Conservation (phyloP, 1,140 invertebrate species). For the Aphelenchoides avenae region DNA sequence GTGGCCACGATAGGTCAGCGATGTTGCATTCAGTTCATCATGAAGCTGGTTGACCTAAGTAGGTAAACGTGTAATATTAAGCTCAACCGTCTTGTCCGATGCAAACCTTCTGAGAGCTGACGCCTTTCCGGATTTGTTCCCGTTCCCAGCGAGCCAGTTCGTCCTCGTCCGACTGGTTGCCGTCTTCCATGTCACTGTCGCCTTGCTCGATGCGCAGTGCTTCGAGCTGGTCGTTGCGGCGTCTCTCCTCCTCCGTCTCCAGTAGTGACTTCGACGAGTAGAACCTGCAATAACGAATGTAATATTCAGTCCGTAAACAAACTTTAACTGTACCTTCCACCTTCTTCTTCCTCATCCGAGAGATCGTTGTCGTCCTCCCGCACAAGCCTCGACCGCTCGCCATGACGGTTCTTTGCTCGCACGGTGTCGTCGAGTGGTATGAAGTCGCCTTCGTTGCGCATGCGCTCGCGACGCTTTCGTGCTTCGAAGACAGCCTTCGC, state of each 20-base stretch:
- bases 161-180: slow-evolving; percentile 30
- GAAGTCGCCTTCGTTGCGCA: slow-evolving; percentile 33
- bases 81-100: slow-evolving; percentile 9
- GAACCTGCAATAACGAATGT: slow-evolving; percentile 32
- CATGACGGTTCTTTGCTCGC: slow-evolving; percentile 14
- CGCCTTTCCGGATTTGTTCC: slow-evolving; percentile 44
- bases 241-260: slow-evolving; percentile 31
- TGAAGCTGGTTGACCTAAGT: slow-evolving; percentile 39
- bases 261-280: slow-evolving; percentile 39
- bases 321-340: neutral
- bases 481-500: slow-evolving; percentile 48
- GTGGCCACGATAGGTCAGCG: slow-evolving; percentile 23
- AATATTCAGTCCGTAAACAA: slow-evolving; percentile 12
- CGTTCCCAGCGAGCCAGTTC: slow-evolving; percentile 37
- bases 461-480: slow-evolving; percentile 33
- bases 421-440: slow-evolving; percentile 41
- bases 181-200: slow-evolving; percentile 28
- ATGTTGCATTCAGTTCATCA: slow-evolving; percentile 26
- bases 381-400: slow-evolving; percentile 30
- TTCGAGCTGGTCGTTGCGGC: slow-evolving; percentile 38
- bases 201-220: slow-evolving; percentile 40
- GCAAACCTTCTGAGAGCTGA: slow-evolving; percentile 34
- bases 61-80: slow-evolving; percentile 19
- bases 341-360: slow-evolving; percentile 41
- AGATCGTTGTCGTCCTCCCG: slow-evolving; percentile 48